phyloP scores from a whole-genome alignment of 2,113 vertebrate genomes.

The Rhinoptilus africanus region DNA sequence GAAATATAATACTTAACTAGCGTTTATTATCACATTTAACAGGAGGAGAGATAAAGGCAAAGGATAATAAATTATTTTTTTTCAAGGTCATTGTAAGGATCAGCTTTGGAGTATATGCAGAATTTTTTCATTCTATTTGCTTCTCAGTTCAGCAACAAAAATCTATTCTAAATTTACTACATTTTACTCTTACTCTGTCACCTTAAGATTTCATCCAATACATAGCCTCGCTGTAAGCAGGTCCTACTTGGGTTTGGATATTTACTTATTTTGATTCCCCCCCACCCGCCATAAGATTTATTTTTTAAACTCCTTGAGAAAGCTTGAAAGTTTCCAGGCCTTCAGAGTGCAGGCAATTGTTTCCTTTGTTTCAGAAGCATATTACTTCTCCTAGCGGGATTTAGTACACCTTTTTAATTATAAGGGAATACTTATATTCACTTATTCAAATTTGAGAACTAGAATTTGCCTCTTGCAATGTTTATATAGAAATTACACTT shows the following conservation, averaged over 20 bases:
- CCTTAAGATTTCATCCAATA: not conserved
- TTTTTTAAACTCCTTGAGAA: not conserved
- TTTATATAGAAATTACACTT: not conserved
- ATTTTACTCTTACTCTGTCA: not conserved
- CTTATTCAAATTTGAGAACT: not conserved
- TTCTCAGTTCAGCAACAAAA: conserved; percentile 17
- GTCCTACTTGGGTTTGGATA: not conserved
- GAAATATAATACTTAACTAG: not conserved
- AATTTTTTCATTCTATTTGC: not conserved
- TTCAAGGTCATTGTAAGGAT: conserved; percentile 5
- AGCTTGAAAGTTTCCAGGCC: not conserved
- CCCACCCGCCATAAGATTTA: not conserved
- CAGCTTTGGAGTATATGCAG: not conserved
- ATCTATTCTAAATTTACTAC: not conserved
- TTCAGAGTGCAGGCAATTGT: not conserved
- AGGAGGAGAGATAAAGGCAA: not conserved
- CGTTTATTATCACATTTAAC: conserved; percentile 18
- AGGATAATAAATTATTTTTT: not conserved
- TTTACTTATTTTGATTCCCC: not conserved
- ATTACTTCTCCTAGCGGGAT: not conserved
- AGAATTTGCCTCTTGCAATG: not conserved
- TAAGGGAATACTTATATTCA: not conserved
- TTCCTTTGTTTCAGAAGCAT: not conserved
- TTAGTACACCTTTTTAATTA: not conserved
- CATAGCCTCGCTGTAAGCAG: not conserved